phyloP scores from a whole-genome alignment of 2,797 vertebrate genomes.

The Leptatherina wallacei region DNA sequence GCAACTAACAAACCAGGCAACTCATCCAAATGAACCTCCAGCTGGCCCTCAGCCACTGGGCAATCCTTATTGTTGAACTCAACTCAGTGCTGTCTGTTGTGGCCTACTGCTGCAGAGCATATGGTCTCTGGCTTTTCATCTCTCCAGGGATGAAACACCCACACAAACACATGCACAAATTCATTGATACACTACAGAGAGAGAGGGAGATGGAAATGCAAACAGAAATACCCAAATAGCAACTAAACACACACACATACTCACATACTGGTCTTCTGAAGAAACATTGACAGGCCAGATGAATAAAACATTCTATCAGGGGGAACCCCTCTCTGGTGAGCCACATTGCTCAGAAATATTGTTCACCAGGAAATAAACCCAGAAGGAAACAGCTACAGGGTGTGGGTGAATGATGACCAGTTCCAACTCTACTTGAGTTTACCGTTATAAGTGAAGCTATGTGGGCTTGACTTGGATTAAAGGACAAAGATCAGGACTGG shows the following conservation, averaged over 20 bases:
- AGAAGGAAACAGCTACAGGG: conserved; percentile 49
- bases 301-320: conserved; percentile 71
- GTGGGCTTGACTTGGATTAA: conserved; percentile 23
- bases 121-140: conserved; percentile 75
- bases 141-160: conserved; percentile 73
- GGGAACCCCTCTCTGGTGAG: conserved; percentile 52
- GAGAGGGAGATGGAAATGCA: conserved; percentile 38
- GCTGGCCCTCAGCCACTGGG: conserved; percentile 58
- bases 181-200: conserved; percentile 40
- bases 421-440: conserved; percentile 38
- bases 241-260: conserved; percentile 52
- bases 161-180: conserved; percentile 70
- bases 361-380: conserved; percentile 61
- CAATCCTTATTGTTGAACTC: conserved; percentile 65
- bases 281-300: conserved; percentile 70
- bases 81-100: conserved; percentile 61
- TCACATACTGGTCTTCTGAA: conserved; percentile 62
- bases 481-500: conserved; percentile 12
- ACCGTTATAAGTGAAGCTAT: conserved; percentile 51
- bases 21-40: conserved; percentile 54
- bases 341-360: conserved; percentile 54
- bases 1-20: conserved; percentile 44
- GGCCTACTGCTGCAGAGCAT: conserved; percentile 75
- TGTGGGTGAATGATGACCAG: conserved; percentile 57
- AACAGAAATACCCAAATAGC: conserved; percentile 60